Conservation (phyloP, 2,113 vertebrate genomes). For the Neolamprologus variostigma region DNA sequence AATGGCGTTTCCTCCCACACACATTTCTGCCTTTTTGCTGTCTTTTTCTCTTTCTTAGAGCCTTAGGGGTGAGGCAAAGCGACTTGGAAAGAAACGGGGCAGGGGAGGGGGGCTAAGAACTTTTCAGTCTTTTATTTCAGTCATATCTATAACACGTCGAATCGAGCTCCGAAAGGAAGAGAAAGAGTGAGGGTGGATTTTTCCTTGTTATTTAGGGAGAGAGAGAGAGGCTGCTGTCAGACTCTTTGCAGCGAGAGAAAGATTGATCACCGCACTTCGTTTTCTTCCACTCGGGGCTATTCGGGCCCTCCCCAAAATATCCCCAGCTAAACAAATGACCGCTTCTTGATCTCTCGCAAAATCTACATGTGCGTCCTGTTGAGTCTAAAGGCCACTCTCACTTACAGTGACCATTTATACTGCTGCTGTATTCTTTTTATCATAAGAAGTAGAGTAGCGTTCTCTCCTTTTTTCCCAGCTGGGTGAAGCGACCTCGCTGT, state of each 20-base stretch:
- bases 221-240: conserved; percentile 82
- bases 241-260: conserved; percentile 76
- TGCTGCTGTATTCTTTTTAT: not conserved
- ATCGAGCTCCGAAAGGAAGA: not conserved
- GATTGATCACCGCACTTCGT: conserved; percentile 85
- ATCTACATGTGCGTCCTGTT: conserved; percentile 17
- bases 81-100: not conserved
- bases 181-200: not conserved
- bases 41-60: not conserved
- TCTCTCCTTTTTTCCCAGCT: not conserved
- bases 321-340: conserved; percentile 31
- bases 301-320: conserved; percentile 62
- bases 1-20: conserved; percentile 77
- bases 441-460: not conserved
- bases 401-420: not conserved
- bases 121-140: not conserved
- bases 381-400: not conserved
- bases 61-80: not conserved
- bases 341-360: conserved; percentile 26
- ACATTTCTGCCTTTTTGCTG: conserved; percentile 51
- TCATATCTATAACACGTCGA: not conserved
- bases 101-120: not conserved
- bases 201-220: conserved; percentile 62
- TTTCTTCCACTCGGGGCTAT: conserved; percentile 39
- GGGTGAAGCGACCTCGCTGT: conserved; percentile 49